phyloP scores from a whole-genome alignment of 2,797 vertebrate species.

The Dromococcyx pavoninus region DNA sequence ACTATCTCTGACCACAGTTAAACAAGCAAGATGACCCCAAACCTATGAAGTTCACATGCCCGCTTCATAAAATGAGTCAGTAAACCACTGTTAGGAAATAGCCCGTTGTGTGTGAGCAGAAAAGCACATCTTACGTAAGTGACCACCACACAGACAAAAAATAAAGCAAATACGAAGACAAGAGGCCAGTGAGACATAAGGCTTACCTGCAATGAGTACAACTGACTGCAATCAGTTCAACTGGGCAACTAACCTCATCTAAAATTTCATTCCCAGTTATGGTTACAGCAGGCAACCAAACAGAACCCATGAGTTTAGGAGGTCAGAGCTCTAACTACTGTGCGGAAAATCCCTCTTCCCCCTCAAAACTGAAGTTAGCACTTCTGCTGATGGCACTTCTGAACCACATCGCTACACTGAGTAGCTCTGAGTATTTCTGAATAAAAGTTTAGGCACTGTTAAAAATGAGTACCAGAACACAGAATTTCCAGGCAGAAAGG shows the following conservation, averaged over 20 bases:
- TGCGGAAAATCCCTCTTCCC: neutral
- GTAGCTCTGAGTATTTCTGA: neutral
- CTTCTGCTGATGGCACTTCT: neutral
- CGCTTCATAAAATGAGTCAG: slow-evolving; percentile 32
- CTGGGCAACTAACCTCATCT: neutral
- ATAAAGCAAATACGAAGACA: neutral
- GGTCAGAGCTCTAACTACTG: neutral
- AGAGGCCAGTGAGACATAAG: neutral
- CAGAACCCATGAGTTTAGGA: neutral
- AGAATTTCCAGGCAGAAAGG: neutral
- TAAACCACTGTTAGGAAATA: slow-evolving; percentile 49
- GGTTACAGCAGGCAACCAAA: neutral
- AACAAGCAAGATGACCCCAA: neutral
- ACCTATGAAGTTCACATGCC: neutral
- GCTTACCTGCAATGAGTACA: neutral
- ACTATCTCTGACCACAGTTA: neutral
- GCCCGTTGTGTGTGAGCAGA: neutral
- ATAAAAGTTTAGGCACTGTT: neutral
- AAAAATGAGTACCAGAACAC: neutral
- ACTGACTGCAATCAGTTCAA: neutral
- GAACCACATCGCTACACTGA: neutral
- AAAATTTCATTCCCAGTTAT: neutral
- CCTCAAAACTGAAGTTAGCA: neutral
- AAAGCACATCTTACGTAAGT: neutral
- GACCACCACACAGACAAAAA: neutral